Evolutionary conservation across 2,888 invertebrate species (phyloP), one percentile per base, ranked within the genome.

Genomic region (Geophilus truncorum): DNA sequence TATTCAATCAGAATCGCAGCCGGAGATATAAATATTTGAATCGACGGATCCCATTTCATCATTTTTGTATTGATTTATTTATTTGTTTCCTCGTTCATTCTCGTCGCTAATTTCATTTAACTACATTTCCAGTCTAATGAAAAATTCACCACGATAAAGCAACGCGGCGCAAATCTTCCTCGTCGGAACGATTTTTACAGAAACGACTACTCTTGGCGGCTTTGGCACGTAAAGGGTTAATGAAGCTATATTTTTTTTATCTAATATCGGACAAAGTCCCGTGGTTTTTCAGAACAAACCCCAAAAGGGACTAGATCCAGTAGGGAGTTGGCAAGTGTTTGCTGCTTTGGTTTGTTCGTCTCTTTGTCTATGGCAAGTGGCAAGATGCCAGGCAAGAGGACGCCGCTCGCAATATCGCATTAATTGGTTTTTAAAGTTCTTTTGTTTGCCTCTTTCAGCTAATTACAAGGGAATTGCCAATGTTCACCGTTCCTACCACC

Each of bases 361-460:
- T 70, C 70, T 70, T n/a, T 45, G 18, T 32, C 32, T 32, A 32
- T 51, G 28, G 5, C 70, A 25, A 70, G n/a, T 70, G 70, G 70
- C 70, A 70, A 70, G 70, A 25, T 70, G 70, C 70, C 70, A 70
- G 70, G 70, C 70, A 70, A 70, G 70, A 57, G 21, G 70, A 28
- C 70, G 25, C 70, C 70, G 70, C 70, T 70, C 10, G 70, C 70
- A 70, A 70, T 70, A 70, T 70, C 70, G 28, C 70, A 70, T 70
- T 70, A 70, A 70, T 70, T 70, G 70, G 70, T 70, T 70, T 70
- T 70, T 70, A 70, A 70, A 70, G 70, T 70, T 70, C 70, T 70
- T 70, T 70, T 70, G 70, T 70, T 70, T 70, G 70, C 70, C 70
- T 70, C 70, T 70, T 70, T 25, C 70, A 70, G 70, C 70, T 70